A percentile compares a stretch with the other conserved stretches of the same genome.
phyloP scores from a whole-genome alignment of 2,797 vertebrate genomes.

The Lycodopsis pacificus region DNA sequence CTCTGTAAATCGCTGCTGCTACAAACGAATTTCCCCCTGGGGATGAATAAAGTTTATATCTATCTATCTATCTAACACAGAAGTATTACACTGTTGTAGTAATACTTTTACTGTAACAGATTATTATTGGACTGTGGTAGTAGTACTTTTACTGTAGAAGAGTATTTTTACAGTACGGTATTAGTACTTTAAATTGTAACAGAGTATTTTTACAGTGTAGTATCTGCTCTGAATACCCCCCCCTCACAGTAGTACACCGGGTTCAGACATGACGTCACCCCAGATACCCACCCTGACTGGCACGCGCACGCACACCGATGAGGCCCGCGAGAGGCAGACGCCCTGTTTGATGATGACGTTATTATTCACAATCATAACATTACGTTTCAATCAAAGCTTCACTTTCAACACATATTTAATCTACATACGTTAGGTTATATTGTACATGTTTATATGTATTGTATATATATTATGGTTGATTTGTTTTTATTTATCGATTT shows the following conservation, averaged over 20 bases:
- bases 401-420: no score
- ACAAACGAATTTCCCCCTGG: no score
- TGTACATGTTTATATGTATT: no score
- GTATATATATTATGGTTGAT: background rate
- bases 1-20: no score
- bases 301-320: slow-evolving; percentile 42
- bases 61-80: no score
- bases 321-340: slow-evolving; percentile 22
- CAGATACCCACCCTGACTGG: slow-evolving; percentile 56
- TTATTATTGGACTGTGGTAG: background rate
- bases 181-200: background rate
- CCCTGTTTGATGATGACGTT: slow-evolving; percentile 12
- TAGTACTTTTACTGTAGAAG: background rate
- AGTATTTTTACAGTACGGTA: background rate
- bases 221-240: no score
- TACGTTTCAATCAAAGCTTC: no score
- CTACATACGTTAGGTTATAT: no score
- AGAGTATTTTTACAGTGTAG: no score
- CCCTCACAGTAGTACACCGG: background rate
- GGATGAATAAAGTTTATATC: no score
- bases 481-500: background rate
- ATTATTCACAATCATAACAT: no score
- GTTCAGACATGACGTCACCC: slow-evolving; percentile 83
- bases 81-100: background rate
- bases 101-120: background rate